These are phyloP conservation scores for Nycticorax nycticorax DNA, from an alignment of 2,113 vertebrate species.

Conservation along the genomic window DNA sequence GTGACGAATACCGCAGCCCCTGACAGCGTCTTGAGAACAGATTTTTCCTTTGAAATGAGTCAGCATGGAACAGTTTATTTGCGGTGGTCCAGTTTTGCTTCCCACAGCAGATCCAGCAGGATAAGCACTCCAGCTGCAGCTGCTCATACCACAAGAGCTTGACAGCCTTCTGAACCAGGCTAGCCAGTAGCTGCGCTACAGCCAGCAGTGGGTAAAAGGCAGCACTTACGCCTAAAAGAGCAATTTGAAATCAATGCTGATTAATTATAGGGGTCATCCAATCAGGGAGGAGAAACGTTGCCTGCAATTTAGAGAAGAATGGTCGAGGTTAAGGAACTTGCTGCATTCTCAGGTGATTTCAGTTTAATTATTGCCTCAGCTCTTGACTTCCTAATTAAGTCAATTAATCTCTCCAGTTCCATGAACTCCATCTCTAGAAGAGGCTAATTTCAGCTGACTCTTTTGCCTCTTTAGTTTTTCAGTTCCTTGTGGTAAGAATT, in stretches of 20 bases:
- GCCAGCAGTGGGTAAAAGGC: not conserved
- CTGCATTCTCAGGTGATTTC: slow-evolving; percentile 32
- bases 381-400: slow-evolving; percentile 64
- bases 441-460: slow-evolving; percentile 49
- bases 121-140: slow-evolving; percentile 49
- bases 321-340: slow-evolving; percentile 34
- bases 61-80: slow-evolving; percentile 50
- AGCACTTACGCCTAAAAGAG: not conserved
- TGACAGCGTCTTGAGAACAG: not conserved
- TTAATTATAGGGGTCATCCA: slow-evolving; percentile 30
- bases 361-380: slow-evolving; percentile 60
- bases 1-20: not conserved
- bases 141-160: not conserved
- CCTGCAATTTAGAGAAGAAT: slow-evolving; percentile 30
- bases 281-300: not conserved
- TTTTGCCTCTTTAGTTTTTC: not conserved
- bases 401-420: slow-evolving; percentile 55
- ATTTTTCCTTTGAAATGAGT: slow-evolving; percentile 48
- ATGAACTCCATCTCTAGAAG: slow-evolving; percentile 18
- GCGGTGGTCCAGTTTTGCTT: slow-evolving; percentile 57
- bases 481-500: not conserved
- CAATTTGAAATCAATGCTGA: slow-evolving; percentile 40
- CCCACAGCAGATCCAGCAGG: slow-evolving; percentile 42
- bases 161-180: not conserved
- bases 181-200: not conserved